Evolutionary conservation across 1,140 invertebrate genomes (phyloP).

Genomic region (Musca domestica): DNA sequence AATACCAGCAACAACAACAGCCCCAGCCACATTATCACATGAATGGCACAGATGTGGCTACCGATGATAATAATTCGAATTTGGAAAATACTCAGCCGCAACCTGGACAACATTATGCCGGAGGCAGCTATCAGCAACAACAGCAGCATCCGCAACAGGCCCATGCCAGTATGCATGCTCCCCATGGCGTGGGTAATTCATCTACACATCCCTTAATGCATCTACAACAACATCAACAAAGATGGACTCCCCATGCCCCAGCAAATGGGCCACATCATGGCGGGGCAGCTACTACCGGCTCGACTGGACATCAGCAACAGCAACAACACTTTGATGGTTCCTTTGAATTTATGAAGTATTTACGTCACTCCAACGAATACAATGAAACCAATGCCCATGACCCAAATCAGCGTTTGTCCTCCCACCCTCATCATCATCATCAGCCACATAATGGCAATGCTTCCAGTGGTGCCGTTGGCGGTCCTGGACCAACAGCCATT

Average conservation of each 20-base stretch:
- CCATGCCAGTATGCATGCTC: slow-evolving; percentile 12
- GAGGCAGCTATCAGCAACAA: not conserved
- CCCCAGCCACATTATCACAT: slow-evolving; percentile 37
- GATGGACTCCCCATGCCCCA: not conserved
- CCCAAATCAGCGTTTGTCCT: not conserved
- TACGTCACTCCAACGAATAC: slow-evolving; percentile 49
- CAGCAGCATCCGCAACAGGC: slow-evolving; percentile 15
- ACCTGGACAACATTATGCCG: slow-evolving; percentile 2
- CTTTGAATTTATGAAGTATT: slow-evolving; percentile 52
- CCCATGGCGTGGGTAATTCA: not conserved
- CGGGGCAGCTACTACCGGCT: not conserved
- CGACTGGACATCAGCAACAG: not conserved
- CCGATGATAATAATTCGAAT: slow-evolving; percentile 26
- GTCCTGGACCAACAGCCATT: slow-evolving; percentile 23
- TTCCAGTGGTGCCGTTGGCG: slow-evolving; percentile 10
- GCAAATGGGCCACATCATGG: not conserved
- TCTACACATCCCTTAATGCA: slow-evolving; percentile 9
- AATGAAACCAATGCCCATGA: slow-evolving; percentile 10
- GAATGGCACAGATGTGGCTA: slow-evolving; percentile 24
- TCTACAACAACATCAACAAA: slow-evolving; percentile 24
- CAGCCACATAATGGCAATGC: too few species aligned
- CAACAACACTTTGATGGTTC: slow-evolving; percentile 51
- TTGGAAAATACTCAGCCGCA: slow-evolving; percentile 21
- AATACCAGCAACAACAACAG: slow-evolving; percentile 30
- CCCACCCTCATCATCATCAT: not conserved